A percentile compares a stretch with the other conserved stretches of the same genome.
These are phyloP conservation scores for Diglossa cyanea DNA, from an alignment of 2,797 vertebrate genomes.

Conservation along the genomic window DNA sequence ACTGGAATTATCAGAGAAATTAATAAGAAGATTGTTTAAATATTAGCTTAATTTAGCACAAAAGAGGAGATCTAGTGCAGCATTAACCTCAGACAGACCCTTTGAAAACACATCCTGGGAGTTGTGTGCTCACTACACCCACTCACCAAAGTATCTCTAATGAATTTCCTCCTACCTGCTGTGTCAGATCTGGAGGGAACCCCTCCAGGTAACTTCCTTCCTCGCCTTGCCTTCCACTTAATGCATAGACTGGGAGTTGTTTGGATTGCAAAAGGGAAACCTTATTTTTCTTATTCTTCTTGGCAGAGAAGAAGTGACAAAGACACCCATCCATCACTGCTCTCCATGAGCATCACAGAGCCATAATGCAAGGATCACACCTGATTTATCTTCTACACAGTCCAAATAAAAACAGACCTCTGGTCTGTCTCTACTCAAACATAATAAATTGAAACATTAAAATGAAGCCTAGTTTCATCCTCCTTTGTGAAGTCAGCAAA, in stretches of 20 bases:
- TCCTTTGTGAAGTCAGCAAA: not conserved
- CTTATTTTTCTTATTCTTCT: not conserved
- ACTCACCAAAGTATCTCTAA: not conserved
- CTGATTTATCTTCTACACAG: not conserved
- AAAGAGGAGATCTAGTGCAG: not conserved
- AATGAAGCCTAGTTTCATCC: not conserved
- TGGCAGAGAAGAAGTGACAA: not conserved
- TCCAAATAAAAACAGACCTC: not conserved
- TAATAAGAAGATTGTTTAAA: slow-evolving; percentile 32
- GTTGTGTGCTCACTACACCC: slow-evolving; percentile 2
- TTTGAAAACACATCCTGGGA: slow-evolving; percentile 12
- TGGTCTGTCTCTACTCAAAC: not conserved
- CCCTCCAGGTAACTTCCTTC: not conserved
- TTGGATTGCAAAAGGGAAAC: not conserved
- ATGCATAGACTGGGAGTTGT: not conserved
- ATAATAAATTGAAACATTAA: not conserved
- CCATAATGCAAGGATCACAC: not conserved
- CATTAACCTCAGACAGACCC: slow-evolving; percentile 44
- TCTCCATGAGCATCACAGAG: not conserved
- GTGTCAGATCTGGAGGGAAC: not conserved
- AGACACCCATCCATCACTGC: not conserved
- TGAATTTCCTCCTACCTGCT: not conserved
- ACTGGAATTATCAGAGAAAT: slow-evolving; percentile 16
- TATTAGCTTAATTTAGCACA: slow-evolving; percentile 39
- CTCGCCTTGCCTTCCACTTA: not conserved